Evolutionary conservation across 2,113 vertebrate genomes (phyloP).

Genomic region (Antennarius striatus): DNA sequence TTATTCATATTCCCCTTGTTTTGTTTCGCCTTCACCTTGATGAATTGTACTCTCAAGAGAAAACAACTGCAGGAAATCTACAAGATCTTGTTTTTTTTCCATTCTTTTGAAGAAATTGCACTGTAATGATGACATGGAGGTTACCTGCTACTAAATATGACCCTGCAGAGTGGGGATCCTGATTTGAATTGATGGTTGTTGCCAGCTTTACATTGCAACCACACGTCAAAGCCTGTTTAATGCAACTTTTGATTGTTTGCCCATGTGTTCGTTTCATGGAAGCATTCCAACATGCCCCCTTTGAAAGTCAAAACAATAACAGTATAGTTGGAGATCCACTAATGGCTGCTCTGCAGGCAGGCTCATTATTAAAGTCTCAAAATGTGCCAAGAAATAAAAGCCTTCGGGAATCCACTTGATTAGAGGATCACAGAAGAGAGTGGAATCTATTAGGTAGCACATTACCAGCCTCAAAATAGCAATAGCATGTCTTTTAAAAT

Average conservation of each 20-base stretch:
- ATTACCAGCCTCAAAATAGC: slow-evolving; percentile 50
- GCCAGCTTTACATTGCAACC: slow-evolving; percentile 39
- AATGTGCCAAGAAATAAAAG: slow-evolving; percentile 46
- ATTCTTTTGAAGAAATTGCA: slow-evolving; percentile 67
- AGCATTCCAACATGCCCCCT: slow-evolving; percentile 3
- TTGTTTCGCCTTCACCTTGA: slow-evolving; percentile 59
- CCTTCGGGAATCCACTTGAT: slow-evolving; percentile 52
- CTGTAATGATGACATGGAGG: slow-evolving; percentile 45
- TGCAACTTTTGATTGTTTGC: slow-evolving; percentile 23
- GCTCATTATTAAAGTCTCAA: slow-evolving; percentile 42
- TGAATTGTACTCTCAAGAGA: slow-evolving; percentile 71
- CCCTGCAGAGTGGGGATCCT: slow-evolving; percentile 44
- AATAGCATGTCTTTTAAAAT: slow-evolving; percentile 35
- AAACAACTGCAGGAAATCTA: slow-evolving; percentile 55
- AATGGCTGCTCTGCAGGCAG: slow-evolving; percentile 40
- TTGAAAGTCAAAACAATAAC: slow-evolving; percentile 56
- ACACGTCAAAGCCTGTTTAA: slow-evolving; percentile 44
- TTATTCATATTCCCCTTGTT: slow-evolving; percentile 72
- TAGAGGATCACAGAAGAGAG: slow-evolving; percentile 46
- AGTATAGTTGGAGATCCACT: slow-evolving; percentile 37
- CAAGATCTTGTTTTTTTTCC: slow-evolving; percentile 34
- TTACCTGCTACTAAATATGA: slow-evolving; percentile 56
- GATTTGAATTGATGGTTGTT: slow-evolving; percentile 44
- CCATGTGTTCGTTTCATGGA: slow-evolving; percentile 20
- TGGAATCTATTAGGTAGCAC: slow-evolving; percentile 58